phyloP scores from a whole-genome alignment of 2,113 vertebrate genomes.

The Diadophis punctatus region DNA sequence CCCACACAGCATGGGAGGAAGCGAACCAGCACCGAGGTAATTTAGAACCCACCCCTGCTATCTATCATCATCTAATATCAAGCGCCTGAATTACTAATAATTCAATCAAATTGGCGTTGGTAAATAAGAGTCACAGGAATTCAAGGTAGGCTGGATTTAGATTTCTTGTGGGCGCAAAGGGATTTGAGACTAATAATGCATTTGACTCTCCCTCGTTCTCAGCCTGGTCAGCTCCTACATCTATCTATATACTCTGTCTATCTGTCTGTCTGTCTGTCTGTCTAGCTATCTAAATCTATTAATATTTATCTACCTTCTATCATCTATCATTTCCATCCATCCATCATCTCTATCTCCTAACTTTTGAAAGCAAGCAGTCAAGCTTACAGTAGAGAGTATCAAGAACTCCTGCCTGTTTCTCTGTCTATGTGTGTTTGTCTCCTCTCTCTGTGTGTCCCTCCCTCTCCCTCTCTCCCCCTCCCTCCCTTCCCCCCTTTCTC shows the following conservation, averaged over 20 bases:
- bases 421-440: background rate
- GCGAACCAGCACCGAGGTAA: no score
- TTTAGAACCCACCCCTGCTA: no score
- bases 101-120: background rate
- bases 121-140: background rate
- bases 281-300: background rate
- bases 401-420: background rate
- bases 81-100: background rate
- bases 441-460: background rate
- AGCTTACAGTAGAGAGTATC: background rate
- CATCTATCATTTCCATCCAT: background rate
- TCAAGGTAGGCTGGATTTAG: background rate
- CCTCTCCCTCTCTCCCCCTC: background rate
- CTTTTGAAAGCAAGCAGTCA: background rate
- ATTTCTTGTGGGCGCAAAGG: background rate
- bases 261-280: no score
- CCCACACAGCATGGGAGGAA: no score
- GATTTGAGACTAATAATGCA: background rate
- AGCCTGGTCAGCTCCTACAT: background rate
- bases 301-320: background rate
- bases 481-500: no score
- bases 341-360: background rate
- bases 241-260: background rate
- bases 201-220: background rate
- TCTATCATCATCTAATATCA: background rate